phyloP scores from a whole-genome alignment of 1,140 invertebrate genomes.

The Diprion similis region DNA sequence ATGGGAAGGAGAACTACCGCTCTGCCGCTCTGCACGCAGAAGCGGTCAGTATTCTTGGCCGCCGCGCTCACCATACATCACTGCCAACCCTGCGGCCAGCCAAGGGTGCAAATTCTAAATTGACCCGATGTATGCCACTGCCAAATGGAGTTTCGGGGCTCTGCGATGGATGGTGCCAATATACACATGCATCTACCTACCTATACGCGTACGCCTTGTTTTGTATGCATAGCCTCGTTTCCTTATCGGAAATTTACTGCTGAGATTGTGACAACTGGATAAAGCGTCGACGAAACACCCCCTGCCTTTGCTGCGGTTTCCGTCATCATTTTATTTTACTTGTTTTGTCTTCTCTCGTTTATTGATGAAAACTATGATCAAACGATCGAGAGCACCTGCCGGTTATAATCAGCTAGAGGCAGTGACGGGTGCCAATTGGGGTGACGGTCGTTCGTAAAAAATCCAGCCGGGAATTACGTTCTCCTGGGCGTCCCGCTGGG shows the following conservation, averaged over 20 bases:
- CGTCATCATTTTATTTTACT: too few species aligned
- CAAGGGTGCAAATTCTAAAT: conserved; percentile 44
- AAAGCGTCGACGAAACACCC: neutral
- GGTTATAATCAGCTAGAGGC: too few species aligned
- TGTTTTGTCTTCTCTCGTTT: too few species aligned
- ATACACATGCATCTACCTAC: neutral
- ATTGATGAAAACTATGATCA: too few species aligned
- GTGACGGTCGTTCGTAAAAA: too few species aligned
- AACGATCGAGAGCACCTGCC: too few species aligned
- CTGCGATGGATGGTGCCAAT: too few species aligned
- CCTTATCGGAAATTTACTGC: conserved; percentile 49
- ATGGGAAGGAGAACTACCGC: too few species aligned
- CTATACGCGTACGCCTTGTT: conserved; percentile 42
- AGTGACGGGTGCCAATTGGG: too few species aligned
- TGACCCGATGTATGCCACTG: conserved; percentile 40
- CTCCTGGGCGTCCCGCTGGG: too few species aligned
- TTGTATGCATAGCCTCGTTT: conserved; percentile 62
- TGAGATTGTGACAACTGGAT: neutral
- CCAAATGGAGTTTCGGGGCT: conserved; percentile 28
- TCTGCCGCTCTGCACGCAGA: neutral
- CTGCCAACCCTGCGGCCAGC: conserved; percentile 32
- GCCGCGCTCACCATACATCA: conserved; percentile 48
- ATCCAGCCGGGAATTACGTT: too few species aligned
- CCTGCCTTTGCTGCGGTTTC: neutral
- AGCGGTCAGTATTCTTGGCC: conserved; percentile 12